phyloP scores from a whole-genome alignment of 2,113 vertebrate genomes.

The Haplochromis burtoni region DNA sequence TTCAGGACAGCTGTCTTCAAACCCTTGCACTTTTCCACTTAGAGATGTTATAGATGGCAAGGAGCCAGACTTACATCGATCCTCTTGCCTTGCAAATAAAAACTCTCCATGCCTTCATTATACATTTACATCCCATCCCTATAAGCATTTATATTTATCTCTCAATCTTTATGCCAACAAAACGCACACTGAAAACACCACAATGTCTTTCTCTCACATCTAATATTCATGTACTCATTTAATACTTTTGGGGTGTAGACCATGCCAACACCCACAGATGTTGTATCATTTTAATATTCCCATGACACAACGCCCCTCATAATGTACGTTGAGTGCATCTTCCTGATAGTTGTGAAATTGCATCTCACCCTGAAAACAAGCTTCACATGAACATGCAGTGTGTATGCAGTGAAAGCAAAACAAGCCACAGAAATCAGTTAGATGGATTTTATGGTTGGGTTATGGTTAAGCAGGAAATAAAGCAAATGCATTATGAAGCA shows the following conservation, averaged over 20 bases:
- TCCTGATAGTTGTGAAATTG: neutral
- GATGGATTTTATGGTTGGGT: neutral
- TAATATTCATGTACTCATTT: neutral
- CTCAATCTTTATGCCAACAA: neutral
- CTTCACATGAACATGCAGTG: slow-evolving; percentile 20
- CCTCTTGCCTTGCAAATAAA: neutral
- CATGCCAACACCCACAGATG: neutral
- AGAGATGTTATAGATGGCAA: neutral
- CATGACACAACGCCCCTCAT: neutral
- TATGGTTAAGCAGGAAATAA: neutral
- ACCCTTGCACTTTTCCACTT: neutral
- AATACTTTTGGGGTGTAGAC: neutral
- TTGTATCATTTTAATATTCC: neutral
- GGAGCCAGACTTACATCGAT: neutral
- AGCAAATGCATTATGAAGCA: neutral
- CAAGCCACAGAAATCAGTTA: neutral
- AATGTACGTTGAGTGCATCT: neutral
- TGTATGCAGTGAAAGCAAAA: slow-evolving; percentile 43
- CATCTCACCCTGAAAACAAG: slow-evolving; percentile 9
- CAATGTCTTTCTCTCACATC: neutral
- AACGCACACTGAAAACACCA: neutral
- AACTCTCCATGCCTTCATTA: neutral
- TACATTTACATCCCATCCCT: neutral
- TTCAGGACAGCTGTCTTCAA: neutral
- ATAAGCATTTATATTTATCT: neutral